Evolutionary conservation across 2,888 invertebrate species (phyloP).

Genomic region (Callyntrura guangdongensis): DNA sequence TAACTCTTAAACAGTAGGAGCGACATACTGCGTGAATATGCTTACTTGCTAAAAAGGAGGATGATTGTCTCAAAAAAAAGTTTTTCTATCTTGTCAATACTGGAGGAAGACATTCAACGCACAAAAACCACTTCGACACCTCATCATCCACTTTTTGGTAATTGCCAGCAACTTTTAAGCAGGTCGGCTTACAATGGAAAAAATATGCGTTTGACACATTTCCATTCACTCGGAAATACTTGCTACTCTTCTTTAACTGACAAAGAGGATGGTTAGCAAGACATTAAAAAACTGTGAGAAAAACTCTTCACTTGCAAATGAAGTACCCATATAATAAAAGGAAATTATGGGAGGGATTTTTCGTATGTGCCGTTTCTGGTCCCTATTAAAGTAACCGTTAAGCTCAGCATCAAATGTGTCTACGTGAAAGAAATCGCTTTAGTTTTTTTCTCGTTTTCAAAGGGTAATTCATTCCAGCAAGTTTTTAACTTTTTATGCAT

Average conservation of each 20-base stretch:
- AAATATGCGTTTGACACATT: constrained; percentile 14
- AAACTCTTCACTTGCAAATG: too few species aligned
- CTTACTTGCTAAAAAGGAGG: background rate
- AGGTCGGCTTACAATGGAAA: constrained; percentile 16
- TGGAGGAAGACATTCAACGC: background rate
- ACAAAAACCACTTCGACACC: constrained; percentile 58
- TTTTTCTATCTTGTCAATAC: background rate
- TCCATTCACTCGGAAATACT: background rate
- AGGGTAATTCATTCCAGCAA: constrained; percentile 30
- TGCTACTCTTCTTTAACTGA: too few species aligned
- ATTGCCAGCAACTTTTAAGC: constrained; percentile 32
- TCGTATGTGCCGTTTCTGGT: background rate
- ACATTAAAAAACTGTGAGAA: background rate
- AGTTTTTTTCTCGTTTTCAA: background rate
- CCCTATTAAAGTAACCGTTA: background rate
- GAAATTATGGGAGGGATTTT: too few species aligned
- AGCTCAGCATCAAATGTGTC: constrained; percentile 7
- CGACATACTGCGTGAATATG: background rate
- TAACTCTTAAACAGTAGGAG: too few species aligned
- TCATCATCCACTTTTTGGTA: constrained; percentile 57
- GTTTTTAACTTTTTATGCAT: constrained; percentile 13
- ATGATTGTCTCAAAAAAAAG: background rate
- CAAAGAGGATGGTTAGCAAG: background rate
- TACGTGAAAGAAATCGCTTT: background rate
- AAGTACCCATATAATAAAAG: too few species aligned